These are phyloP conservation scores for Philaenus spumarius DNA, from an alignment of 1,140 invertebrate species.

Conservation along the genomic window DNA sequence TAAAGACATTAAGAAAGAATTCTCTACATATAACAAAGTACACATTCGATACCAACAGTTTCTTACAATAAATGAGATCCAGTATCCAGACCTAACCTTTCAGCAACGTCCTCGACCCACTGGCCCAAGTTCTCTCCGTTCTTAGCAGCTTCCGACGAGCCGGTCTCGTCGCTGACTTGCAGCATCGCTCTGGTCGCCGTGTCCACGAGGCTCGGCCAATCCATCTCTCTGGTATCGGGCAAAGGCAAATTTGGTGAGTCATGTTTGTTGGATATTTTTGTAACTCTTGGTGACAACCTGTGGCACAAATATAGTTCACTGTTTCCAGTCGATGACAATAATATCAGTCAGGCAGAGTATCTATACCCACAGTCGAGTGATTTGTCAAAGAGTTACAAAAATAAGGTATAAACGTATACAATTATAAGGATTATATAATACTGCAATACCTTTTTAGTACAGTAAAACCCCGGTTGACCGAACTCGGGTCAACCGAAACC, in stretches of 20 bases:
- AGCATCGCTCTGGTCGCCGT: conserved; percentile 67
- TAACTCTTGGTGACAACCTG: conserved; percentile 44
- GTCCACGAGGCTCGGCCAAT: conserved; percentile 71
- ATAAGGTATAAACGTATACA: too few relatives aligned
- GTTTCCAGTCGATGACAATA: too few relatives aligned
- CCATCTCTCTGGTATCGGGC: conserved; percentile 53
- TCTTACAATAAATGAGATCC: conserved; percentile 11
- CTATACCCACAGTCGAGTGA: too few relatives aligned
- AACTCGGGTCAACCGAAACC: too few relatives aligned
- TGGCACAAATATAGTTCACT: not conserved
- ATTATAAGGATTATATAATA: too few relatives aligned
- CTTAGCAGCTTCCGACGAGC: not conserved
- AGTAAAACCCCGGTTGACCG: too few relatives aligned
- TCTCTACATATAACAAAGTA: too few relatives aligned
- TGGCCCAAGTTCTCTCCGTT: conserved; percentile 25
- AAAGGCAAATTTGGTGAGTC: conserved; percentile 40
- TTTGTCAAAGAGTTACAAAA: too few relatives aligned
- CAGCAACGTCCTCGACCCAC: conserved; percentile 38
- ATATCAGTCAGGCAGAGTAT: too few relatives aligned
- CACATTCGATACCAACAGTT: too few relatives aligned
- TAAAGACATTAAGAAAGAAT: not conserved
- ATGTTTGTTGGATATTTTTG: conserved; percentile 12
- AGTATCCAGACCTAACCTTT: conserved; percentile 35
- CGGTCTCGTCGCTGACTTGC: conserved; percentile 38
- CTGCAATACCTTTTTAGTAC: too few relatives aligned